phyloP scores from a whole-genome alignment of 2,797 vertebrate genomes.

The Melanogrammus aeglefinus region DNA sequence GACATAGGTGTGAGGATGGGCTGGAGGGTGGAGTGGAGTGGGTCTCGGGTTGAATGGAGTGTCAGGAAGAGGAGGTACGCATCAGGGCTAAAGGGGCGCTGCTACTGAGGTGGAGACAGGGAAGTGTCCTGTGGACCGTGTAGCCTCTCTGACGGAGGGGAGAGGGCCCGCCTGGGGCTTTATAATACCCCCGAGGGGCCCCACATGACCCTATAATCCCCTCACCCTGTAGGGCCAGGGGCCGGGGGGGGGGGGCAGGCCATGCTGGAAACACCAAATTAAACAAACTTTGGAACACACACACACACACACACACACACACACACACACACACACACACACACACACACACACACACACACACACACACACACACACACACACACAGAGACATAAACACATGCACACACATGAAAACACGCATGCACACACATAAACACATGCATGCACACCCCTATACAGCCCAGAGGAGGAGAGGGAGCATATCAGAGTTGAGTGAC shows the following conservation, averaged over 20 bases:
- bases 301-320: conserved; percentile 55
- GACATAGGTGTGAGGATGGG: conserved; percentile 64
- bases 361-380: conserved; percentile 56
- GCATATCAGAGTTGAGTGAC: conserved; percentile 13
- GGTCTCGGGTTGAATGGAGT: conserved; percentile 53
- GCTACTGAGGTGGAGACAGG: conserved; percentile 61
- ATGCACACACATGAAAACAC: conserved; percentile 53
- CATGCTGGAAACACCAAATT: conserved; percentile 62
- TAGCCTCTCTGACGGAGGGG: conserved; percentile 75
- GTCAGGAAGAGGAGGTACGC: conserved; percentile 66
- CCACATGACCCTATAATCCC: conserved; percentile 76
- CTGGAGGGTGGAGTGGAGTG: conserved; percentile 1
- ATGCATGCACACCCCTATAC: conserved; percentile 30
- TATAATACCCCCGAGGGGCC: conserved; percentile 74
- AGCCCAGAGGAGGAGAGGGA: conserved; percentile 31
- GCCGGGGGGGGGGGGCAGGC: conserved; percentile 23
- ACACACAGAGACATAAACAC: conserved; percentile 52
- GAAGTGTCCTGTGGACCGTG: conserved; percentile 71
- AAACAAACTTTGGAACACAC: conserved; percentile 68
- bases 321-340: conserved; percentile 61
- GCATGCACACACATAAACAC: conserved; percentile 37
- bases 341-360: too few relatives aligned
- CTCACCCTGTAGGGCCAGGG: conserved; percentile 41
- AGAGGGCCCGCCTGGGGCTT: conserved; percentile 74
- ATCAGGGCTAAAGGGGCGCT: conserved; percentile 57